Base-by-base conservation (phyloP, 2,888 invertebrate species). In the Hirudinaria manillensis region DNA sequence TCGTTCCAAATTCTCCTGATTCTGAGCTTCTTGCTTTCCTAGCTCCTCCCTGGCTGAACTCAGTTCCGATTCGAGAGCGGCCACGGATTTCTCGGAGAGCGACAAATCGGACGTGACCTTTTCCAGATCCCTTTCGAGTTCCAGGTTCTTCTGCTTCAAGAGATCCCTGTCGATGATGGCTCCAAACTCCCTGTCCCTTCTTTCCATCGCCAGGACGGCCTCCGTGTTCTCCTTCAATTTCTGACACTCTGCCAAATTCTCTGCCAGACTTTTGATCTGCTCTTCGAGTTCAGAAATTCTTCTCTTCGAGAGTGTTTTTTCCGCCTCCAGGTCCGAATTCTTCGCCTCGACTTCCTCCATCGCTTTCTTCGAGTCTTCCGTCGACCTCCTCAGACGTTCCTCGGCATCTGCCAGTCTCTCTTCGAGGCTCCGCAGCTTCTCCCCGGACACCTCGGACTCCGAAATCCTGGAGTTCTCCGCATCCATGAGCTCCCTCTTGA, bases 1-100 rank as follows among this genome's bases (percentile, higher is more conserved):
- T 24, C 67, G 27, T 19, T 74, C 77, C 61, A 82, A 74, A 73
- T 83, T 82, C 53, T 78, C 79, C 75, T 79, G 81, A 79, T 82
- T 70, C 32, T 80, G 80, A 66, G 76, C 77, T 3, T 81, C 2
- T 21, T 36, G n/a, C 7, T 75, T 61, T 24, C n/a, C 36, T 80
- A 79, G 75, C 76, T 79, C 38, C 34, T 75, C 29, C 29, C 36
- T 27, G 16, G 27, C 45, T 16, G 10, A 45, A 16, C 45, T 45
- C 45, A 45, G 45, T 16, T 45, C 45, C 45, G 13, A 45, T 45
- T 45, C 45, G 13, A 45, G 45, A 45, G 45, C 13, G 16, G 45
- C 45, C 16, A 16, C 45, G 1, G 45, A 45, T 45, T 7, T 45
- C 16, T 45, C 45, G 13, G 16, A 10, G 45, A 45, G 45, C 10